Base-by-base conservation (phyloP, 1,140 invertebrate species). In the Pseudomyrmex gracilis region DNA sequence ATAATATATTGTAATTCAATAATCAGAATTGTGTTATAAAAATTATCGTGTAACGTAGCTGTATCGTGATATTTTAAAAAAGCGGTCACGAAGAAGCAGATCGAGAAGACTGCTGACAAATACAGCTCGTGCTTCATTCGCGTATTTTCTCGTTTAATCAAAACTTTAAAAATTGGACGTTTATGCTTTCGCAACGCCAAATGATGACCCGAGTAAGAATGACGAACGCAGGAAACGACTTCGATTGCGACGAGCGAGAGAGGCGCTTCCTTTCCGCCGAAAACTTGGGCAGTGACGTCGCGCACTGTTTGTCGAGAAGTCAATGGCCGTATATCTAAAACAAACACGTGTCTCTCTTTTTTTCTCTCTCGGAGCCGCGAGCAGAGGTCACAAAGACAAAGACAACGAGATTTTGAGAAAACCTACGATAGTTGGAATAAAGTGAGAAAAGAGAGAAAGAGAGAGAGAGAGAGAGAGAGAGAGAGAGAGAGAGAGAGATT, bases 261-360 rank as follows among this genome's bases (percentile, higher is more conserved):
- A 74, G 47, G 60, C 51, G 49, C 58, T 34, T 76, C 45, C 34
- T 87, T 78, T 87, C 84, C 85, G 85, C 73, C 89, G 88, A 88
- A 90, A 91, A 86, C 66, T 73, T 66, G 55, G 13, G 45, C 73
- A 74, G 78, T 87, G 73, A 84, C 68, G 68, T 57, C 66, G 53
- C 64, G 68, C 67, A 89, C 91, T 90, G 89, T 91, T 93, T 88
- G 88, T 77, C 71, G 70, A 53, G 78, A 88, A 94, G 93, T 94
- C 93, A 94, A 94, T 89, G 93, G 89, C 93, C 93, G 87, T 84
- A 90, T 93, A 94, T 93, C 92, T 94, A 93, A 93, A 92, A 93
- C 92, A 93, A 94, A 93, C 92, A 93, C 90, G 91, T 92, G 92
- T 90, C 90, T 87, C 89, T 87, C n/a, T n/a, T n/a, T n/a, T n/a